Evolutionary conservation across 2,797 vertebrate species (phyloP), one percentile per base, ranked within the genome.

Genomic region (Alca torda): DNA sequence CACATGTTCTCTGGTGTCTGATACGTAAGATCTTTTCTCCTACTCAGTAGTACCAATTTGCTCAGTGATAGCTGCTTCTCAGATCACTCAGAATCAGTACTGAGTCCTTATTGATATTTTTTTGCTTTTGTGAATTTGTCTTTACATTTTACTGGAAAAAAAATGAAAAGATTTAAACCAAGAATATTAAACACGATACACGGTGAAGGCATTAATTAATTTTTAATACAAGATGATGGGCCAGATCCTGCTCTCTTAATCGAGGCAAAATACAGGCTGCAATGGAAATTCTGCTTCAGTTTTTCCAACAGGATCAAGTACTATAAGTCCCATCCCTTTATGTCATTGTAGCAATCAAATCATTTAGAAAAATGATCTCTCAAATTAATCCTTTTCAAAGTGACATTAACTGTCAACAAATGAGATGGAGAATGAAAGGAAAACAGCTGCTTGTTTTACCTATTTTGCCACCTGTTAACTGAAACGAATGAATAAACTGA

Each of bases 381-480:
- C 70, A 59, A 69, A 86, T 56, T 7, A 91, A 56, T 77, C 51
- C n/a, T 33, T 79, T 64, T 33, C 59, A 14, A 87, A 90, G n/a
- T 56, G 19, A 82, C 24, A 6, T 20, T 16, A 69, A 57, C 24
- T 76, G 41, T 35, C 11, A 5, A 13, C 25, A 83, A 78, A 84
- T 63, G 13, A 63, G 46, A 9, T 28, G 35, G 35, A 73, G 12
- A 85, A 60, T 30, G 57, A 76, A 67, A 70, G 41, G 54, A 75
- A 83, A 95, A 15, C 3, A 79, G 31, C 37, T 65, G 56, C 39
- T 43, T 75, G 45, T 82, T 93, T 78, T 65, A 89, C 81, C 84
- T 93, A 67, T 19, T 81, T 41, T 83, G 64, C 33, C 75, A 94
- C 93, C 78, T 95, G 92, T 95, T 94, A 95, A 87, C 23, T 45